Base-by-base conservation (phyloP, 1,140 invertebrate genomes). In the Hycleus phaleratus region DNA sequence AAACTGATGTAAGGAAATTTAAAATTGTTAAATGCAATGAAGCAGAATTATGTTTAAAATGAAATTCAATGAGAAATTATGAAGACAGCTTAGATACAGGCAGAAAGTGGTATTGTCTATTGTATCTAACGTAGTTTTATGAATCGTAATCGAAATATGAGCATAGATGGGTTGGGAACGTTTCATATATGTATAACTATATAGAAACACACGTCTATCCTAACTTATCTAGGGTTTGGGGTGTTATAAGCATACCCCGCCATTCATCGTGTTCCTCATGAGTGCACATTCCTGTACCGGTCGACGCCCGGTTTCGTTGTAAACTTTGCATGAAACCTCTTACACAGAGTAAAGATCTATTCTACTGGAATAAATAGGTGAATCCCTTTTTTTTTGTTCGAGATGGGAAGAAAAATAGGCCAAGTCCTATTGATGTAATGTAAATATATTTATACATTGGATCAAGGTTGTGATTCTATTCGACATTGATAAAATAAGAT, bases 311-410 rank as follows among this genome's bases (percentile, higher is more conserved):
- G 32, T 52, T 26, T 40, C 49, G 42, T 49, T 58, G 47, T 49
- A 61, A 61, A 58, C 56, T 61, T 61, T 61, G 46, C 56, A 61
- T 61, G 60, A 61, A 58, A 57, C 55, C 60, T 61, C 55, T 61
- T 58, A 58, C 18, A 18, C 48, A 50, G 60, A 46, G 49, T 61
- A 54, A 54, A 51, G 42, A 48, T 48, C 56, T 56, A 58, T 61
- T 51, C 59, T 61, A 61, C 50, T 47, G 59, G 59, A 61, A 61
- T 57, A 61, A 61, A 61, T 58, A 61, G 60, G 49, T 58, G 55
- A 61, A 58, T 61, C 51, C 55, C 46, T 51, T 58, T 61, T 18
- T 18, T 61, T 61, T 61, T 50, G 48, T 58, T 55, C 50, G 44
- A 42, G 56, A 44, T 58, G 10, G 45, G 44, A 58, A 46, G 49